These are phyloP conservation scores for Eupithecia abbreviata DNA, from an alignment of 2,888 invertebrate species.

Conservation along the genomic window DNA sequence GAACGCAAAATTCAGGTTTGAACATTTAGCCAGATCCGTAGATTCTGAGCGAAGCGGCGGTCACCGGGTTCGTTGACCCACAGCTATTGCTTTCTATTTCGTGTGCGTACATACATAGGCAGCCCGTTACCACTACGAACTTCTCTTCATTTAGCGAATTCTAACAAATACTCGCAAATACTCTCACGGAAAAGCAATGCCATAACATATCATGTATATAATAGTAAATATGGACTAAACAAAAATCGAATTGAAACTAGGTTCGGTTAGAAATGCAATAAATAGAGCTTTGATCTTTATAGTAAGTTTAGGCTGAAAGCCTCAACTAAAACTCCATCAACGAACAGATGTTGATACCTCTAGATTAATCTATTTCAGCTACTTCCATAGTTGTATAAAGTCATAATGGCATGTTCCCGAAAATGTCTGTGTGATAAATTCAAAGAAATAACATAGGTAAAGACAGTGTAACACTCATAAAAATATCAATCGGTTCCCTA, in stretches of 20 bases:
- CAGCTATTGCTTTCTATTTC: conserved; percentile 70
- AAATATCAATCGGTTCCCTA: too few species aligned
- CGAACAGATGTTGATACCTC: too few species aligned
- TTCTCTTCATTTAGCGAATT: neutral
- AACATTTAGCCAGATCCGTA: conserved; percentile 36
- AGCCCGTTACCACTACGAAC: conserved; percentile 28
- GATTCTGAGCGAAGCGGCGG: conserved; percentile 45
- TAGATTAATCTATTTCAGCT: too few species aligned
- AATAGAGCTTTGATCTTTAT: neutral
- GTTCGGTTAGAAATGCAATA: neutral
- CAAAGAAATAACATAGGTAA: too few species aligned
- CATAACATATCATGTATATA: neutral
- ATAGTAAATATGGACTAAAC: neutral
- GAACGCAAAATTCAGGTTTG: conserved; percentile 21
- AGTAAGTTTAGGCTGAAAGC: too few species aligned
- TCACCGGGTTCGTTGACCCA: conserved; percentile 60
- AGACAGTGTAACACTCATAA: too few species aligned
- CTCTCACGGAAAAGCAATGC: neutral
- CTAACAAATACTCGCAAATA: neutral
- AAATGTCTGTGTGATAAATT: too few species aligned
- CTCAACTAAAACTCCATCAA: too few species aligned
- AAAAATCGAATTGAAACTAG: neutral
- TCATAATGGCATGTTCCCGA: too few species aligned
- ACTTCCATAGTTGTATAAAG: too few species aligned
- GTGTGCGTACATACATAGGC: conserved; percentile 49